These are phyloP conservation scores for Drosophila buzzatii DNA, from an alignment of 2,888 invertebrate genomes.

Conservation along the genomic window DNA sequence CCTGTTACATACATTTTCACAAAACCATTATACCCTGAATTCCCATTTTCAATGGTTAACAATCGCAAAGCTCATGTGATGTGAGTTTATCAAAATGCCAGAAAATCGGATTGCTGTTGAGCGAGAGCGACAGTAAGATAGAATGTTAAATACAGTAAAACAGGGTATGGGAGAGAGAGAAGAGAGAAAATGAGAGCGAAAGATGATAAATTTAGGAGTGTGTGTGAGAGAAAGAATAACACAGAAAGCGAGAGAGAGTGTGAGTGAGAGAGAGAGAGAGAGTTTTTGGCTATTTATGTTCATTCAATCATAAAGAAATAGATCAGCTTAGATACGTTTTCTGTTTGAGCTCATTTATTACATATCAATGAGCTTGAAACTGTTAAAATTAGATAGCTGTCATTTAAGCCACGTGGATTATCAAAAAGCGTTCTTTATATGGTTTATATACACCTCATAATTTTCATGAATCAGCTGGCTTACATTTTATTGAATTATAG, in stretches of 20 bases:
- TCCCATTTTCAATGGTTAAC: too few species aligned
- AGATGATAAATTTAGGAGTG: background rate
- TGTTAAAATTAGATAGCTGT: background rate
- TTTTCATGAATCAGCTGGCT: slow-evolving; percentile 10
- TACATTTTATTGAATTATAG: background rate
- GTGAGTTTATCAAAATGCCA: too few species aligned
- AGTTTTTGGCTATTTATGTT: background rate
- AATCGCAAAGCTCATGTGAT: too few species aligned
- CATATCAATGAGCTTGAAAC: background rate
- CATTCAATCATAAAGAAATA: background rate
- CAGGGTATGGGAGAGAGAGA: too few species aligned
- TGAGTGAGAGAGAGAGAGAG: background rate
- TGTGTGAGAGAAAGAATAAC: background rate
- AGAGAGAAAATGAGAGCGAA: too few species aligned
- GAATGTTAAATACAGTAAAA: too few species aligned
- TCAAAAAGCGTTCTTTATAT: background rate
- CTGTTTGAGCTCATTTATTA: background rate
- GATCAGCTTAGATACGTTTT: background rate
- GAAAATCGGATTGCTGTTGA: too few species aligned
- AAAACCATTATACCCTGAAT: too few species aligned
- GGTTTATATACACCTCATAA: background rate
- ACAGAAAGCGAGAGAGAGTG: background rate
- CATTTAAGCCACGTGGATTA: slow-evolving; percentile 22
- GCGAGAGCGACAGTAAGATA: too few species aligned
- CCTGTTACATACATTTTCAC: too few species aligned